These are phyloP conservation scores for Cebidichthys violaceus DNA, from an alignment of 2,113 vertebrate species.

Conservation along the genomic window DNA sequence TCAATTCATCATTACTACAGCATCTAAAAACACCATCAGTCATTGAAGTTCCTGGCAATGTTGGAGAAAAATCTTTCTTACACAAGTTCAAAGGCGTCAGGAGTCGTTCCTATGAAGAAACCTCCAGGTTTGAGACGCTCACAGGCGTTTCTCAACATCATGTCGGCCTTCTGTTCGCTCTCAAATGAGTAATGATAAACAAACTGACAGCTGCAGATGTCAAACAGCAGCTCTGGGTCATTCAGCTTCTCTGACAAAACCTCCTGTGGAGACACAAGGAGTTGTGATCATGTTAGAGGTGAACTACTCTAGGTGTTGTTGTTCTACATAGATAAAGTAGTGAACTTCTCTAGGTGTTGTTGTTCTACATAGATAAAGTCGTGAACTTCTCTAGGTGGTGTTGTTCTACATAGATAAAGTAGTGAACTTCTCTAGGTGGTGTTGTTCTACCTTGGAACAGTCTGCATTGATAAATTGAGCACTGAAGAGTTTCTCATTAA, in stretches of 20 bases:
- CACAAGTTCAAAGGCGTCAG: constrained; percentile 95
- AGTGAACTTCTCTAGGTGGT: neutral
- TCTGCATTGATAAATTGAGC: constrained; percentile 96
- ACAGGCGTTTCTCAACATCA: constrained; percentile 96
- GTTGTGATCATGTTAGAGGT: neutral
- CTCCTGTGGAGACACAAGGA: constrained; percentile 81
- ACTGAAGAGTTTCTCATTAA: constrained; percentile 86
- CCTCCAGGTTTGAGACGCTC: constrained; percentile 92
- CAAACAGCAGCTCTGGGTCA: constrained; percentile 86
- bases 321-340: constrained; percentile 84
- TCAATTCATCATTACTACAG: neutral
- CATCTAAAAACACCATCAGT: no score
- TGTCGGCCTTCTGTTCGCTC: constrained; percentile 90
- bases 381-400: neutral
- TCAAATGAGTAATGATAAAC: constrained; percentile 98
- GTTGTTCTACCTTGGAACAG: constrained; percentile 86
- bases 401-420: neutral
- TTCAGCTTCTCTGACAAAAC: constrained; percentile 86
- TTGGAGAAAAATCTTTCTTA: constrained; percentile 75
- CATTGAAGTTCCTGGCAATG: neutral
- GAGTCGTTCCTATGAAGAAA: constrained; percentile 98
- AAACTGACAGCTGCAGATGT: constrained; percentile 98
- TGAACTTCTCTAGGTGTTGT: neutral
- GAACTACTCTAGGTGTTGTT: neutral
- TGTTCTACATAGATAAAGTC: neutral